These are phyloP conservation scores for Miniopterus natalensis DNA, from an alignment of 2,113 vertebrate species.

Conservation along the genomic window DNA sequence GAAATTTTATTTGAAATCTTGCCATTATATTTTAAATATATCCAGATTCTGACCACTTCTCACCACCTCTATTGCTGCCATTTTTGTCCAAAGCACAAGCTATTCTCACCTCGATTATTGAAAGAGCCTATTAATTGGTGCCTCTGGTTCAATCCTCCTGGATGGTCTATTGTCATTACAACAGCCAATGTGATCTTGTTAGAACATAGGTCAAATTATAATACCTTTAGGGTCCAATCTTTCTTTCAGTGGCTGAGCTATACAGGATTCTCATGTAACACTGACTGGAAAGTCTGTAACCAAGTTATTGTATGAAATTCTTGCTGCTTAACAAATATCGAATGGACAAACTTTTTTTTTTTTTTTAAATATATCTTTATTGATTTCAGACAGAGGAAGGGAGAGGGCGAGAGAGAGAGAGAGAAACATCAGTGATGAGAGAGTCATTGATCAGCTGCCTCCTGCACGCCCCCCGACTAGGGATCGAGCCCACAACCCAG, in stretches of 20 bases:
- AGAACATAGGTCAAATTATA: not conserved
- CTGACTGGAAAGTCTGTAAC: not conserved
- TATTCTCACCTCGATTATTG: constrained; percentile 18
- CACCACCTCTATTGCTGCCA: not conserved
- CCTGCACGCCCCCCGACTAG: too few relatives aligned
- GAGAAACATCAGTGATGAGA: too few relatives aligned
- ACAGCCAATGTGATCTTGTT: not conserved
- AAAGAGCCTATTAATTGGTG: not conserved
- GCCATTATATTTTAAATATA: not conserved
- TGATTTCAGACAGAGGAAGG: too few relatives aligned
- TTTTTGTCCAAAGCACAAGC: not conserved
- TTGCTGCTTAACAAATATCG: constrained; percentile 50
- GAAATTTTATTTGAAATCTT: not conserved
- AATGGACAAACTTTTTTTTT: not conserved
- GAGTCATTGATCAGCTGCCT: too few relatives aligned
- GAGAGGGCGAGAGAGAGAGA: too few relatives aligned
- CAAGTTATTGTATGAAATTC: not conserved
- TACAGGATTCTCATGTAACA: not conserved
- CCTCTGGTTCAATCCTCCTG: not conserved
- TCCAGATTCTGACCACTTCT: not conserved
- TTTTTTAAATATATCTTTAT: too few relatives aligned
- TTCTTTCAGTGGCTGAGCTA: not conserved
- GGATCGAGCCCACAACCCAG: too few relatives aligned
- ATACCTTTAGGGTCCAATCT: not conserved
- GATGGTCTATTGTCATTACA: not conserved